These are phyloP conservation scores for Nanorana parkeri DNA, from an alignment of 2,113 vertebrate species.

Conservation along the genomic window DNA sequence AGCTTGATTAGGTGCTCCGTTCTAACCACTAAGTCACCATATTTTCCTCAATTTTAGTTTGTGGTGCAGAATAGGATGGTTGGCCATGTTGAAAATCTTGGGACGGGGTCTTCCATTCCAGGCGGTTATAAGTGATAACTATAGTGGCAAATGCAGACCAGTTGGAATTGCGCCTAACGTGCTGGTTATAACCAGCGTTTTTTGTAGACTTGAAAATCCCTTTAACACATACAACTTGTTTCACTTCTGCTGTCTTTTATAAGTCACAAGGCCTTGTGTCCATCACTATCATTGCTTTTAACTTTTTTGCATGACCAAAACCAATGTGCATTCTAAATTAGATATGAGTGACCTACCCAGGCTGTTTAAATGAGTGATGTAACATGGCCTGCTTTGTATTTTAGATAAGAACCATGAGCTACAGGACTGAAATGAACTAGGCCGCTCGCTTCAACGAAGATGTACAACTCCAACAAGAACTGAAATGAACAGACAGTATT, in stretches of 20 bases:
- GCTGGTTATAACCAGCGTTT: too few relatives aligned
- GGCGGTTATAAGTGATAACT: too few relatives aligned
- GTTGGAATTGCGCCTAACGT: too few relatives aligned
- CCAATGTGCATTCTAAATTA: neutral
- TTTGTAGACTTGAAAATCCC: too few relatives aligned
- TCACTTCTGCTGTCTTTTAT: neutral
- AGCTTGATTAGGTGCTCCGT: too few relatives aligned
- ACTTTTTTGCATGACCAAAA: neutral
- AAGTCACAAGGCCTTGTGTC: neutral
- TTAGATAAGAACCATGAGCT: conserved; percentile 45
- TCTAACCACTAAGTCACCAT: too few relatives aligned
- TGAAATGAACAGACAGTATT: conserved; percentile 63
- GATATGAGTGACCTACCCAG: neutral
- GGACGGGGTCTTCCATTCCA: too few relatives aligned
- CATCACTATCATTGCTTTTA: neutral
- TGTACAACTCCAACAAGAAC: neutral
- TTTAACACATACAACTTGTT: too few relatives aligned
- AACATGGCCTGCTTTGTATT: neutral
- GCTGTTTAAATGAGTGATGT: neutral
- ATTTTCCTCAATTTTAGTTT: too few relatives aligned
- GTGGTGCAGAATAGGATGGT: too few relatives aligned
- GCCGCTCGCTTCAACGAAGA: conserved; percentile 34
- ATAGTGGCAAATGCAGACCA: too few relatives aligned
- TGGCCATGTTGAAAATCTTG: too few relatives aligned
- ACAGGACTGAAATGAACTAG: conserved; percentile 38